phyloP scores from a whole-genome alignment of 2,888 invertebrate species.

The Panopea generosa region DNA sequence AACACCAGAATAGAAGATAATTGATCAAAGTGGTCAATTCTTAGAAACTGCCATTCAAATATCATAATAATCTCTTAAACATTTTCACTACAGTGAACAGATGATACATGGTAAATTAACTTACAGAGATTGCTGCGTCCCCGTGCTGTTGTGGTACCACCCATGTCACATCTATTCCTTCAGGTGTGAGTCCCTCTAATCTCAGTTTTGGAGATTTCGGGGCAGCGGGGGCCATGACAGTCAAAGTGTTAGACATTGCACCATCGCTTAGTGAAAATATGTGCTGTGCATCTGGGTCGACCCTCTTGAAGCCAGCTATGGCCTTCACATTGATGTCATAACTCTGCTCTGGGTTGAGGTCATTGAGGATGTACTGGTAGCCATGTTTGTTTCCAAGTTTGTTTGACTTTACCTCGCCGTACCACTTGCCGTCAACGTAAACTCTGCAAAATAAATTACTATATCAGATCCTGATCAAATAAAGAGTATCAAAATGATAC shows the following conservation, averaged over 20 bases:
- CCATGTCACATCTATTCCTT: slow-evolving; percentile 85
- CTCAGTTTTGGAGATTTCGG: slow-evolving; percentile 83
- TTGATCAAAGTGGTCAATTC: too few species aligned
- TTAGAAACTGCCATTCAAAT: too few species aligned
- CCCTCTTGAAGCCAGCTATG: slow-evolving; percentile 77
- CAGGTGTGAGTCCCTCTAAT: slow-evolving; percentile 82
- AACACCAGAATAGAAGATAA: too few species aligned
- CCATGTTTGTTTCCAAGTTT: slow-evolving; percentile 80
- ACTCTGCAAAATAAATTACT: slow-evolving; percentile 71
- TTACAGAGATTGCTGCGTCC: slow-evolving; percentile 83
- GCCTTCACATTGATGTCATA: slow-evolving; percentile 84
- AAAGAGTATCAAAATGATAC: not conserved
- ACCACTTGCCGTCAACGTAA: slow-evolving; percentile 82
- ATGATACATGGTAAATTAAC: too few species aligned
- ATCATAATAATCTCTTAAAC: too few species aligned
- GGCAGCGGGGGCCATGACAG: slow-evolving; percentile 83
- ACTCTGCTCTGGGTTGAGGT: slow-evolving; percentile 81
- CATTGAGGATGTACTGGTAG: slow-evolving; percentile 83
- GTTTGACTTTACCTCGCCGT: slow-evolving; percentile 83
- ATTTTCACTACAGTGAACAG: too few species aligned
- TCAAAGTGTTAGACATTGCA: slow-evolving; percentile 80
- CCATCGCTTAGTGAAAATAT: slow-evolving; percentile 83
- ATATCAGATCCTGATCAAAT: not conserved
- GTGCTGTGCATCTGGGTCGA: slow-evolving; percentile 77
- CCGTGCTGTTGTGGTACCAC: slow-evolving; percentile 84